Percentiles rank a stretch among this genome's conserved stretches.
Evolutionary conservation across 2,888 invertebrate genomes (phyloP).

Genomic region (Torymus auratus): DNA sequence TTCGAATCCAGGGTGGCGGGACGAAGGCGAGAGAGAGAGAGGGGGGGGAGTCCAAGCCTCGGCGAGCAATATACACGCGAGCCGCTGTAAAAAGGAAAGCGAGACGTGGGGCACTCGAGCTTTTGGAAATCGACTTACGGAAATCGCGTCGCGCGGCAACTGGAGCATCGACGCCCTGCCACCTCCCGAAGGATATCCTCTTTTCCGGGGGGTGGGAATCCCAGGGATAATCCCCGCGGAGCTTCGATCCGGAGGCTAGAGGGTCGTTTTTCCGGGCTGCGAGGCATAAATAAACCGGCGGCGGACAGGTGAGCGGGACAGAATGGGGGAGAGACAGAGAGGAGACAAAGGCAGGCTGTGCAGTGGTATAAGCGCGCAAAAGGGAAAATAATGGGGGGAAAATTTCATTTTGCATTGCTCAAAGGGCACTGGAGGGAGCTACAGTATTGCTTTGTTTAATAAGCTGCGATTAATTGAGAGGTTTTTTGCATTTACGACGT

Average conservation of each 20-base stretch:
- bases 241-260: conserved; percentile 63
- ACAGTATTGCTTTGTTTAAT: neutral
- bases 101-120: conserved; percentile 54
- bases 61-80: conserved; percentile 14
- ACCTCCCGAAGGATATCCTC: conserved; percentile 14
- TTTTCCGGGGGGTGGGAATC: conserved; percentile 59
- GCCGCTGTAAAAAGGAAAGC: conserved; percentile 8
- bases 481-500: too few relatives aligned
- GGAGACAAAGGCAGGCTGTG: conserved; percentile 48
- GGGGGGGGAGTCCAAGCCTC: too few relatives aligned
- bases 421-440: conserved; percentile 10
- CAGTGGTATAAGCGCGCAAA: conserved; percentile 34
- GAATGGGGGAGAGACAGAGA: conserved; percentile 31
- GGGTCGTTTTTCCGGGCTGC: conserved; percentile 57
- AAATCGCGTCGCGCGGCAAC: conserved; percentile 70
- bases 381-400: conserved; percentile 51
- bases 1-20: too few relatives aligned
- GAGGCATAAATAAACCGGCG: conserved; percentile 59
- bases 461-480: too few relatives aligned
- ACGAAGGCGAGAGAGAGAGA: neutral
- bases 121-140: conserved; percentile 72
- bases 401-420: conserved; percentile 50
- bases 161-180: conserved; percentile 62
- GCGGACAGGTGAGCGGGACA: conserved; percentile 32
- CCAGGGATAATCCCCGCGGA: conserved; percentile 67